phyloP scores from a whole-genome alignment of 2,113 vertebrate genomes.

The Albula goreensis region DNA sequence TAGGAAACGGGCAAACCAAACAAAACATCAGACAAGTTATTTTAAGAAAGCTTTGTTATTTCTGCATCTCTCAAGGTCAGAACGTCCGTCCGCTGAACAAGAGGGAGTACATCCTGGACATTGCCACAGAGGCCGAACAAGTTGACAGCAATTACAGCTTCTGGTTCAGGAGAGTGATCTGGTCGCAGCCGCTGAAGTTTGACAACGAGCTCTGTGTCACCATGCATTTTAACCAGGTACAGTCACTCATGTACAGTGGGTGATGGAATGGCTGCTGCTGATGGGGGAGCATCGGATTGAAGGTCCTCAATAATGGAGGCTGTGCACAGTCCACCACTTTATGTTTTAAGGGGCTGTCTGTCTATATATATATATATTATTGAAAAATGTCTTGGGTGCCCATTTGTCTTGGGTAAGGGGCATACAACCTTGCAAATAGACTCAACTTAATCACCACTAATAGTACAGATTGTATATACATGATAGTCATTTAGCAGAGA shows the following conservation, averaged over 20 bases:
- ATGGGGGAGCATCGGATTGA: neutral
- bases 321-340: neutral
- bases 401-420: too few species aligned
- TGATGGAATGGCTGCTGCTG: neutral
- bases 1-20: neutral
- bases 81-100: constrained; percentile 85
- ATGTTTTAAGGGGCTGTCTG: neutral
- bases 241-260: neutral
- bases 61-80: constrained; percentile 74
- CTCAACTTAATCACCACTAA: neutral
- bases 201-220: constrained; percentile 90
- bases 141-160: constrained; percentile 80
- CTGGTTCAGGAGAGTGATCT: constrained; percentile 91
- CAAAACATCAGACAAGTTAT: neutral
- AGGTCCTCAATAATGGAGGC: neutral
- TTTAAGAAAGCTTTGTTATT: neutral
- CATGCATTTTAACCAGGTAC: constrained; percentile 91
- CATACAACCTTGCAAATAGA: neutral
- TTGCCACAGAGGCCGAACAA: constrained; percentile 78
- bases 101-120: constrained; percentile 85
- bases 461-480: too few species aligned
- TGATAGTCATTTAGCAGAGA: too few species aligned
- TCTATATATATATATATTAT: neutral
- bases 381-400: neutral
- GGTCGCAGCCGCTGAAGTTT: constrained; percentile 88